These are phyloP conservation scores for Tetragonula clypearis DNA, from an alignment of 1,140 invertebrate species.

Conservation along the genomic window DNA sequence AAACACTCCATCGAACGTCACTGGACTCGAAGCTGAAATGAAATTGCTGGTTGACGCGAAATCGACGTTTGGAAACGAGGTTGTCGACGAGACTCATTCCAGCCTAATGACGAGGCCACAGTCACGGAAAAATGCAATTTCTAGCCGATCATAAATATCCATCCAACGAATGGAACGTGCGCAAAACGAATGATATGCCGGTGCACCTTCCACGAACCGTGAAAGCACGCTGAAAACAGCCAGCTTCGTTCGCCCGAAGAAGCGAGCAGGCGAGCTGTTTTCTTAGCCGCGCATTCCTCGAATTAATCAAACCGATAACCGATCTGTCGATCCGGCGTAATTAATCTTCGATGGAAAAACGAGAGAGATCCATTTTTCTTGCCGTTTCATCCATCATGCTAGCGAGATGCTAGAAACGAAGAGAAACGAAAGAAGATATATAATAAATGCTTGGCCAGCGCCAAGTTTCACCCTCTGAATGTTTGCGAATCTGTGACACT, in stretches of 20 bases:
- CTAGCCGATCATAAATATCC: conserved; percentile 29
- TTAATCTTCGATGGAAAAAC: conserved; percentile 2
- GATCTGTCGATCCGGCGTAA: conserved; percentile 15
- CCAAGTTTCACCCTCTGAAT: no score
- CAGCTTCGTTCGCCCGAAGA: not conserved
- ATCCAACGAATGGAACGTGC: conserved; percentile 3
- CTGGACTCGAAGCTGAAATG: no score
- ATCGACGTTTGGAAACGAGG: not conserved
- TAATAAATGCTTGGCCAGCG: no score
- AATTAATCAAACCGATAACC: conserved; percentile 32
- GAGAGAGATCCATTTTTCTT: not conserved
- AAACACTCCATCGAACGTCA: no score
- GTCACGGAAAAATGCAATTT: not conserved
- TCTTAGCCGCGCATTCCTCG: conserved; percentile 8
- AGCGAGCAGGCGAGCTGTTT: not conserved
- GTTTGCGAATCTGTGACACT: no score
- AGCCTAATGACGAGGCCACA: no score
- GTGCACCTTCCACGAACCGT: conserved; percentile 4
- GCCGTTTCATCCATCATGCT: not conserved
- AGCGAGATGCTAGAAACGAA: not conserved
- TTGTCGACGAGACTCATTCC: not conserved
- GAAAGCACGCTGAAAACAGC: conserved; percentile 19
- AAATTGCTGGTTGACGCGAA: no score
- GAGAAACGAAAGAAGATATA: not conserved
- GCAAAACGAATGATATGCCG: not conserved